Evolutionary conservation across 1,140 invertebrate genomes (phyloP), one percentile per base, ranked within the genome.

Genomic region (Teleogryllus occipitalis): DNA sequence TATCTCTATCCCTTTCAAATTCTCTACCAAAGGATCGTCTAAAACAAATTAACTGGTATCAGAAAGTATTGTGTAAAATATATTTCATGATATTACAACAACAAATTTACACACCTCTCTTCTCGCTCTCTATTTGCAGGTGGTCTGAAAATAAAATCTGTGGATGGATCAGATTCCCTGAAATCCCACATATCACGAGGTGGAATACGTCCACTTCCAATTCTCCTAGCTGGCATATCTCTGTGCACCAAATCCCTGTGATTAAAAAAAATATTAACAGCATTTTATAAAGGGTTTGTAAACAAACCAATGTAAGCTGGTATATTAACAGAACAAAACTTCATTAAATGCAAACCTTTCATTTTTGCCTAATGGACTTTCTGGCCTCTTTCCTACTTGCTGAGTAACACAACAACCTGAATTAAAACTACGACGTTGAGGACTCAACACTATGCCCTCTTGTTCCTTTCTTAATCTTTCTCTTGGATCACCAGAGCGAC

Each of bases 381-480:
- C 90, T 74, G 87, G 87, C 81, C 86, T 87, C 83, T 85, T 87
- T 79, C 83, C 85, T 80, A 86, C 83, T 49, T 87, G 84, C 79
- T 86, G 85, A 54, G 83, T 89, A 47, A 92, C 91, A 80, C 90
- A 92, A 86, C 95, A 96, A 76, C 95, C 95, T 15, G 93, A 93
- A 81, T 93, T 94, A 88, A 96, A 96, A 84, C 92, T 94, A 73
- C 92, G 89, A 8, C 95, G 88, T 84, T 95, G 94, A 74, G 95
- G 95, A 84, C 93, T 94, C 77, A 96, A 85, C 75, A 95, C 92
- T 81, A 96, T 95, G 21, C 92, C 92, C 85, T 94, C 93, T 84
- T 92, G 92, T 84, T 95, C 94, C 83, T 94, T 93, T 74, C 93
- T 92, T 75, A 96, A 88, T 65, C 94, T 89, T 83, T 95, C 94